Evolutionary conservation across 2,888 invertebrate genomes (phyloP).

Genomic region (Macropis europaea): DNA sequence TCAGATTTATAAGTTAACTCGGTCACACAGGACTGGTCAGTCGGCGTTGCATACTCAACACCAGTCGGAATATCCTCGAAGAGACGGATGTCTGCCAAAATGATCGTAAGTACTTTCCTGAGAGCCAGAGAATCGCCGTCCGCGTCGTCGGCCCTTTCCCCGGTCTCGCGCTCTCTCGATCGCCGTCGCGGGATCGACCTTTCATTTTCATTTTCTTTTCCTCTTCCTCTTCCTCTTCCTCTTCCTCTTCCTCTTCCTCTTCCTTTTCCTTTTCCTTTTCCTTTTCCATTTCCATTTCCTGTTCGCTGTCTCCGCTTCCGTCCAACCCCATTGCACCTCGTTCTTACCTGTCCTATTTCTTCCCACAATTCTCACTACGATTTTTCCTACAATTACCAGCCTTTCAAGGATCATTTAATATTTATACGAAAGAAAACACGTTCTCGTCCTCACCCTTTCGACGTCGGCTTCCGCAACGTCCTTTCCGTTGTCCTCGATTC

Average conservation of each 20-base stretch:
- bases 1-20: slow-evolving; percentile 75
- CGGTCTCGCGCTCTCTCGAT: neutral
- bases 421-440: too few species aligned
- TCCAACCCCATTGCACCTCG: too few species aligned
- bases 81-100: slow-evolving; percentile 51
- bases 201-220: neutral
- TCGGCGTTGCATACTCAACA: slow-evolving; percentile 61
- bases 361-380: too few species aligned
- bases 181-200: neutral
- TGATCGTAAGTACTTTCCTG: slow-evolving; percentile 55
- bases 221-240: neutral
- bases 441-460: too few species aligned
- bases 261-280: too few species aligned
- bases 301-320: too few species aligned
- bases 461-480: too few species aligned
- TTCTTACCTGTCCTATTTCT: too few species aligned
- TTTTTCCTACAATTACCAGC: too few species aligned
- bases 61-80: slow-evolving; percentile 5
- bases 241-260: neutral
- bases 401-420: too few species aligned
- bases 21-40: slow-evolving; percentile 63
- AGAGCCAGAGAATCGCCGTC: neutral
- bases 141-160: neutral
- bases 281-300: too few species aligned
- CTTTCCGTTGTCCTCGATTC: too few species aligned